A percentile compares a stretch with the other conserved stretches of the same genome.
These are phyloP conservation scores for Orussus abietinus DNA, from an alignment of 1,140 invertebrate species.

Conservation along the genomic window DNA sequence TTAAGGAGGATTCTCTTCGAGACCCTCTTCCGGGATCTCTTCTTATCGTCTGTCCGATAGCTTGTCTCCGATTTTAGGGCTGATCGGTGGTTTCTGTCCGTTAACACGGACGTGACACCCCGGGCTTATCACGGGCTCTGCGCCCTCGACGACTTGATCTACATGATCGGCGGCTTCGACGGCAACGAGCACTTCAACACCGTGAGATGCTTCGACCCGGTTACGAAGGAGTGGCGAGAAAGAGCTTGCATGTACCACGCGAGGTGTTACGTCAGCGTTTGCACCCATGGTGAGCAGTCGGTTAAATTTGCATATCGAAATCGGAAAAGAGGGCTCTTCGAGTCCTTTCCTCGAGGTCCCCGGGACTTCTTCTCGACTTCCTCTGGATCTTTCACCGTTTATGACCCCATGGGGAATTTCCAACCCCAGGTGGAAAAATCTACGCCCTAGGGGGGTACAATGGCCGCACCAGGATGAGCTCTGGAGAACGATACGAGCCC, in stretches of 20 bases:
- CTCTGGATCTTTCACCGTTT: too few relatives aligned
- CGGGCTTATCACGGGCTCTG: conserved; percentile 75
- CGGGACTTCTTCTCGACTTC: too few relatives aligned
- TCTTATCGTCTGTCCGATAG: too few relatives aligned
- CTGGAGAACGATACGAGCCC: conserved; percentile 69
- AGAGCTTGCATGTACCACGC: conserved; percentile 71
- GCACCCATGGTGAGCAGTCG: conserved; percentile 55
- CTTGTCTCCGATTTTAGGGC: conserved; percentile 49
- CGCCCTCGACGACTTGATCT: conserved; percentile 64
- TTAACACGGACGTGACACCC: conserved; percentile 59
- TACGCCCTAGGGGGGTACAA: conserved; percentile 88
- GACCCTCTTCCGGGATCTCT: too few relatives aligned
- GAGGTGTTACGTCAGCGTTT: conserved; percentile 74
- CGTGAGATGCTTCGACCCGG: conserved; percentile 64
- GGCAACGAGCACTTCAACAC: conserved; percentile 71
- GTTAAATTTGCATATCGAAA: too few relatives aligned
- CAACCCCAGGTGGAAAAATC: conserved; percentile 66
- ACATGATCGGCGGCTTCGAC: conserved; percentile 75
- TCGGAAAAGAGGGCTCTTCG: too few relatives aligned
- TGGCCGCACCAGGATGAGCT: conserved; percentile 72
- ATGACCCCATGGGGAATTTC: too few relatives aligned
- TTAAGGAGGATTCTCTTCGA: too few relatives aligned
- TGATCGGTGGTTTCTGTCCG: conserved; percentile 62
- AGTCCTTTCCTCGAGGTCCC: too few relatives aligned
- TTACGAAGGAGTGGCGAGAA: conserved; percentile 62